Conservation (phyloP, 2,888 invertebrate genomes). For the Scrobipalpa costella region DNA sequence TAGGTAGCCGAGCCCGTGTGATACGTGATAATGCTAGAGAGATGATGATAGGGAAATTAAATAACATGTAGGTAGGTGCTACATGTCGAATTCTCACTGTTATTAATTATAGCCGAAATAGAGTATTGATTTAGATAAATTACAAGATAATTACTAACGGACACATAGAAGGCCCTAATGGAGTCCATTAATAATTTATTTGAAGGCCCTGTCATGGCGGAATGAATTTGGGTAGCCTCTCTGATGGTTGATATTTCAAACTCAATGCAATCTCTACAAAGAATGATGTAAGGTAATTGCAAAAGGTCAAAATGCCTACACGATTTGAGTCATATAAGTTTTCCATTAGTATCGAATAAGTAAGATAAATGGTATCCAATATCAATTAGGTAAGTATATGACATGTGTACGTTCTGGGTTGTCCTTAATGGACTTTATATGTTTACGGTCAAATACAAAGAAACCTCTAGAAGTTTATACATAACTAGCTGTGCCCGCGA, state of each 20-base stretch:
- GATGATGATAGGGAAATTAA: no score
- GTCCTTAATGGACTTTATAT: neutral
- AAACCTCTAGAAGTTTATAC: no score
- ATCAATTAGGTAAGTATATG: neutral
- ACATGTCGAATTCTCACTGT: neutral
- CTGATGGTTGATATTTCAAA: conserved; percentile 2
- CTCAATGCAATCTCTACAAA: neutral
- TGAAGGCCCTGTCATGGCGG: conserved; percentile 7
- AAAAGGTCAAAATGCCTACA: conserved; percentile 6
- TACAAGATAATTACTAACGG: neutral
- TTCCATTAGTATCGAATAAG: neutral
- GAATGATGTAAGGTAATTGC: neutral
- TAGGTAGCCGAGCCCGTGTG: no score
- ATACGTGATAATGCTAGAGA: no score
- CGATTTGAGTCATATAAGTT: neutral
- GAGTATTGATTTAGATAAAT: conserved; percentile 7
- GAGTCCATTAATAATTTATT: conserved; percentile 12
- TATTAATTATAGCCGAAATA: neutral
- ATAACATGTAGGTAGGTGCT: no score
- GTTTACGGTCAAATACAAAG: no score
- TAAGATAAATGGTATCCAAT: neutral
- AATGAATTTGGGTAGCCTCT: conserved; percentile 14
- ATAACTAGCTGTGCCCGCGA: no score
- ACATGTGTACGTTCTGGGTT: no score
- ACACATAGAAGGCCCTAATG: conserved; percentile 13